Evolutionary conservation across 2,888 invertebrate species (phyloP).

Genomic region (Uropetala carovei): DNA sequence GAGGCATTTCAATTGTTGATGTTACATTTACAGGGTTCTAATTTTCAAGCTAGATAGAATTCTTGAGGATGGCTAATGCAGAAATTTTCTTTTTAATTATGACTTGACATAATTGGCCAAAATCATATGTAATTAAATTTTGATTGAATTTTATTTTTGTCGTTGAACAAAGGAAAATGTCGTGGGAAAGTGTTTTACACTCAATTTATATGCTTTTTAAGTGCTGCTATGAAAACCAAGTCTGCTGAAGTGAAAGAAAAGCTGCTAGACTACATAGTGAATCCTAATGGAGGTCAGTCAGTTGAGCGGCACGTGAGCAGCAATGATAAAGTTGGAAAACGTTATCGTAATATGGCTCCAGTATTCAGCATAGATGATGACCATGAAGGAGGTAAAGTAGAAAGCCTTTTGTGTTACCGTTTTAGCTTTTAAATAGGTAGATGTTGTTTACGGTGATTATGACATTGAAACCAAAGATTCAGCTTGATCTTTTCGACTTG

Average conservation of each 20-base stretch:
- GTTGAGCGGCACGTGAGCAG: constrained; percentile 90
- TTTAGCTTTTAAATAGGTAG: neutral
- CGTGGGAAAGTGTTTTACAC: too few relatives aligned
- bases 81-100: too few relatives aligned
- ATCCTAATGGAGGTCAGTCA: constrained; percentile 82
- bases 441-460: neutral
- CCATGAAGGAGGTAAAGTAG: constrained; percentile 78
- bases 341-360: constrained; percentile 92
- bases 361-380: constrained; percentile 97
- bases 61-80: too few relatives aligned
- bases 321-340: constrained; percentile 88
- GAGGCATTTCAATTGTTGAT: too few relatives aligned
- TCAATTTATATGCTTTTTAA: constrained; percentile 67
- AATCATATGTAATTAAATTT: too few relatives aligned
- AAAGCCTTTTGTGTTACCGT: neutral
- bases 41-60: too few relatives aligned
- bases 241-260: constrained; percentile 95
- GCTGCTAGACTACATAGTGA: constrained; percentile 94
- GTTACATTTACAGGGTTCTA: too few relatives aligned
- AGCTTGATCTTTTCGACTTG: too few relatives aligned
- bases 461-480: too few relatives aligned
- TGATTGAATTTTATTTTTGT: too few relatives aligned
- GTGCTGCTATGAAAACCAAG: constrained; percentile 92
- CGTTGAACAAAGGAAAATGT: too few relatives aligned
- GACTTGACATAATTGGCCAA: too few relatives aligned